A percentile compares a stretch with the other conserved stretches of the same genome.
These are phyloP conservation scores for Tiliacea aurago DNA, from an alignment of 2,888 invertebrate species.

Conservation along the genomic window DNA sequence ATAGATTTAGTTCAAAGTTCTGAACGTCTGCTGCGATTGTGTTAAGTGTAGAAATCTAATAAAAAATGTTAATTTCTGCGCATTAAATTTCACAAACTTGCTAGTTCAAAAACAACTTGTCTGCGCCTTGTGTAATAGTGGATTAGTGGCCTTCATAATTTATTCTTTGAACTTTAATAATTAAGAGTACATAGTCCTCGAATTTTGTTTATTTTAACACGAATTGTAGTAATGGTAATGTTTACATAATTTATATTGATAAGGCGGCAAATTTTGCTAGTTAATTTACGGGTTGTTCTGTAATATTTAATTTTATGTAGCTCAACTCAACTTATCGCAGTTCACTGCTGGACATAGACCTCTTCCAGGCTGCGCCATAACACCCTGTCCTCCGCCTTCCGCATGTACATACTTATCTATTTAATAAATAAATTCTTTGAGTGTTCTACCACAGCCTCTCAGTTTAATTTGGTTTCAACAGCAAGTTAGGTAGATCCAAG, in stretches of 20 bases:
- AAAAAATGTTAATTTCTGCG: background rate
- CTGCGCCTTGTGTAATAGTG: slow-evolving; percentile 12
- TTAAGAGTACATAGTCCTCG: slow-evolving; percentile 33
- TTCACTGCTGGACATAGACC: no score
- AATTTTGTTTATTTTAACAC: slow-evolving; percentile 45
- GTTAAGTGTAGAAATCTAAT: background rate
- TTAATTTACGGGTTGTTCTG: background rate
- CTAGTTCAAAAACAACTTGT: slow-evolving; percentile 2
- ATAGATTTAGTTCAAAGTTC: background rate
- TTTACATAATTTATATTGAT: slow-evolving; percentile 35
- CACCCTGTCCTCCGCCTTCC: no score
- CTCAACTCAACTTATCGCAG: no score
- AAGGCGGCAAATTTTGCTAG: slow-evolving; percentile 16
- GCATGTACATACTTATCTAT: background rate
- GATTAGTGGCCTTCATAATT: slow-evolving; percentile 36
- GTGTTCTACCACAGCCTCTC: background rate
- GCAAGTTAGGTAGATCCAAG: background rate
- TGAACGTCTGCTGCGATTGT: background rate
- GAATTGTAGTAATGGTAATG: slow-evolving; percentile 30
- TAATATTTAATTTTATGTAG: slow-evolving; percentile 16
- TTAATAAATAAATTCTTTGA: background rate
- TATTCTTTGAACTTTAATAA: slow-evolving; percentile 46
- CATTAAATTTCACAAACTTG: background rate
- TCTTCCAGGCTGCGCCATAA: no score
- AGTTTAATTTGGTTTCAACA: slow-evolving; percentile 6